Conservation (phyloP, 1,140 invertebrate species). For the Bombus impatiens region DNA sequence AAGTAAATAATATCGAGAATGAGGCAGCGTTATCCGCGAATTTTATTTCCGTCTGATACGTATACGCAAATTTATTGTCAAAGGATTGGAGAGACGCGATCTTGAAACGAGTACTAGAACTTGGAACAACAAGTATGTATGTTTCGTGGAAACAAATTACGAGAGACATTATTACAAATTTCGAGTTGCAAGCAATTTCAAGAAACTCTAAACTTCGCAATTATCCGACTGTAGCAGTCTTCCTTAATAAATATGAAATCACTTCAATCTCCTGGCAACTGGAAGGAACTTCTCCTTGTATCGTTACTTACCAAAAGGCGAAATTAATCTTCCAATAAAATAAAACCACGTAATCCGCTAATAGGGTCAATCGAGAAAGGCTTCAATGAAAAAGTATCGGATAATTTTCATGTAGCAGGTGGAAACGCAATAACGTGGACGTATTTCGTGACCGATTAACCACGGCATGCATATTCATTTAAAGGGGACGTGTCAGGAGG, state of each 20-base stretch:
- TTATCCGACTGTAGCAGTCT: not conserved
- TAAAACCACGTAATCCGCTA: no score
- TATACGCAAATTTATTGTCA: not conserved
- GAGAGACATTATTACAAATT: not conserved
- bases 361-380: not conserved
- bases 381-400: no score
- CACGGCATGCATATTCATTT: slow-evolving; percentile 23
- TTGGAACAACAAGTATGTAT: not conserved
- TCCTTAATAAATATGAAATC: not conserved
- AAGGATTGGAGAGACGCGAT: not conserved
- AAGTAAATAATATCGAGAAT: no score
- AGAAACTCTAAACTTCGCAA: not conserved
- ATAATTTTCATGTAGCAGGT: not conserved
- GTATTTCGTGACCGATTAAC: slow-evolving; percentile 24
- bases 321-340: not conserved
- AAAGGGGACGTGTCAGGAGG: not conserved
- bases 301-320: not conserved
- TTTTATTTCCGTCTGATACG: no score
- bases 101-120: not conserved
- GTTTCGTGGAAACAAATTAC: not conserved
- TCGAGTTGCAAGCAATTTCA: not conserved
- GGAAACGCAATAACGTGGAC: not conserved
- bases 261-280: not conserved
- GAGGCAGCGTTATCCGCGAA: no score
- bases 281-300: not conserved